Evolutionary conservation across 2,888 invertebrate genomes (phyloP).

Genomic region (Drosophila fungiperda): DNA sequence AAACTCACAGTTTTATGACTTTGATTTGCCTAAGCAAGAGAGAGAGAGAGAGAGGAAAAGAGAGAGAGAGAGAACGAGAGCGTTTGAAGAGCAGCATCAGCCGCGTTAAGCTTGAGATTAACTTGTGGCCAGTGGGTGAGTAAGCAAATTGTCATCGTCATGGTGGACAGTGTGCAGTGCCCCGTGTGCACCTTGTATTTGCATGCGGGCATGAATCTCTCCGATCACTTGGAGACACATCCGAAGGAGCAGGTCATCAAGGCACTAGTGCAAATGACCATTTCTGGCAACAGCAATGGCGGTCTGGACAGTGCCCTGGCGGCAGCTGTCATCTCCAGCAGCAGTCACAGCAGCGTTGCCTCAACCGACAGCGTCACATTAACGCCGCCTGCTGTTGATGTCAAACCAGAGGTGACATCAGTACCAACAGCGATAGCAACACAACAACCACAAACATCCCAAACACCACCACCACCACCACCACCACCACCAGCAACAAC

Average conservation of each 20-base stretch:
- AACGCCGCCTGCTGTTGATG: conserved; percentile 38
- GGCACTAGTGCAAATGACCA: conserved; percentile 87
- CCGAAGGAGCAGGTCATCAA: conserved; percentile 95
- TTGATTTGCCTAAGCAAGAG: conserved; percentile 36
- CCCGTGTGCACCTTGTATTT: conserved; percentile 94
- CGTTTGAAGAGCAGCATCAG: conserved; percentile 24
- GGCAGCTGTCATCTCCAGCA: conserved; percentile 50
- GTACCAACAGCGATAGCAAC: not conserved
- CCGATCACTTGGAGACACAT: conserved; percentile 93
- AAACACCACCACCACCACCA: conserved; percentile 17
- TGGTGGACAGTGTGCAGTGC: conserved; percentile 87
- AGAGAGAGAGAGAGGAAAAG: conserved; percentile 12
- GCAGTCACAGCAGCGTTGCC: conserved; percentile 14
- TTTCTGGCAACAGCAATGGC: conserved; percentile 58
- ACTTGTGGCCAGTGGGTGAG: conserved; percentile 18
- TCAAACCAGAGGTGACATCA: conserved; percentile 59
- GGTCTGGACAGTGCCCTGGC: conserved; percentile 57
- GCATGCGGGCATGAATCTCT: conserved; percentile 92
- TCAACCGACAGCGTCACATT: conserved; percentile 5
- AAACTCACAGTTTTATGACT: conserved; percentile 70
- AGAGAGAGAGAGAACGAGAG: conserved; percentile 16
- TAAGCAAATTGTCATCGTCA: conserved; percentile 53
- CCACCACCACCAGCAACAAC: conserved; percentile 22
- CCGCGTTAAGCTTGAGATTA: conserved; percentile 31
- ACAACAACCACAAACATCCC: not conserved